Percentiles rank a stretch among this genome's conserved stretches.
These are phyloP conservation scores for Drosophila nr. perissopoda DNA, from an alignment of 2,888 invertebrate species.

Conservation along the genomic window DNA sequence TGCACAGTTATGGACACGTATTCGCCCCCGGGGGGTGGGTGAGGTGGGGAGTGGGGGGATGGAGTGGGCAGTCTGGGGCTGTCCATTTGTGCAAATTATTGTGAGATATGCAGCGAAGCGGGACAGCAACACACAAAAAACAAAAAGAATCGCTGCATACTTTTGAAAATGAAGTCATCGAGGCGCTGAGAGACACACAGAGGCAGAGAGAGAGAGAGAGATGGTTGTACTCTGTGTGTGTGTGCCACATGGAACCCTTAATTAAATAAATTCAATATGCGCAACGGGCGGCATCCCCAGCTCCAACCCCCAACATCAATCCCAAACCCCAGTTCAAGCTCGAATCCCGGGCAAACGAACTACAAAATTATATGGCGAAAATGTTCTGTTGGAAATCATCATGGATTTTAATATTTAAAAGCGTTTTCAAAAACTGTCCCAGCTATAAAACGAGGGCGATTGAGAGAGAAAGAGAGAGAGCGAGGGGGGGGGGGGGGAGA, in stretches of 20 bases:
- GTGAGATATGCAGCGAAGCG: conserved; percentile 63
- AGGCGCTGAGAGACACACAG: conserved; percentile 58
- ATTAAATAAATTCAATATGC: conserved; percentile 85
- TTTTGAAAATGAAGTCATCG: conserved; percentile 83
- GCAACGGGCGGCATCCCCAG: conserved; percentile 69
- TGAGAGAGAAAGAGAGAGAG: not conserved
- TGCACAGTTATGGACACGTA: conserved; percentile 72
- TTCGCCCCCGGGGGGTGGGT: not conserved
- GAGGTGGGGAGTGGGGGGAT: not conserved
- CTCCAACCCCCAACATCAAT: not conserved
- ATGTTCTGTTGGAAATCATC: conserved; percentile 80
- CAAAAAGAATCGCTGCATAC: conserved; percentile 64
- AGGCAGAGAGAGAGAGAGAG: not conserved
- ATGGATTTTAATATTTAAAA: conserved; percentile 84
- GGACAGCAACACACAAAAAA: conserved; percentile 32
- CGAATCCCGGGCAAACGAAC: conserved; percentile 37
- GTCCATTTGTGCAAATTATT: conserved; percentile 77
- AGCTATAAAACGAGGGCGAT: conserved; percentile 18
- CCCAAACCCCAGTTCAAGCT: conserved; percentile 17
- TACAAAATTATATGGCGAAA: conserved; percentile 75
- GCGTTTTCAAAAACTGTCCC: conserved; percentile 77
- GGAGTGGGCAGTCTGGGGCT: conserved; percentile 24
- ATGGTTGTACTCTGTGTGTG: conserved; percentile 11
- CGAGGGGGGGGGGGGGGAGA: not conserved
- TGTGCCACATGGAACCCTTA: conserved; percentile 79